Percentiles rank a stretch among this genome's conserved stretches.
Evolutionary conservation across 2,113 vertebrate genomes (phyloP).

Genomic region (Mastomys natalensis): DNA sequence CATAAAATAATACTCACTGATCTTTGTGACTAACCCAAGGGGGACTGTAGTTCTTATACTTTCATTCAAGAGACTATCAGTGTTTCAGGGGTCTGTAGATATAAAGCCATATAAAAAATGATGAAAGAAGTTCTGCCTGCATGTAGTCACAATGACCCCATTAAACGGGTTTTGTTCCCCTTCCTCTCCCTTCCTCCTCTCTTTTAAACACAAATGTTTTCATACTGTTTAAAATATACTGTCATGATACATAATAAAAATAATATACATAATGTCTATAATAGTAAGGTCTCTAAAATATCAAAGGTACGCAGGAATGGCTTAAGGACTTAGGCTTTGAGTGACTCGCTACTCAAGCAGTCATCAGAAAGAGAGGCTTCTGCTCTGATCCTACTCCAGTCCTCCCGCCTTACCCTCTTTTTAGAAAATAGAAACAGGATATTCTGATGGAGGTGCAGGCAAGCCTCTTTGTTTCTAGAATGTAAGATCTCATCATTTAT

Average conservation of each 20-base stretch:
- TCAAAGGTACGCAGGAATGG: background rate
- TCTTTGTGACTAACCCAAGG: constrained; percentile 16
- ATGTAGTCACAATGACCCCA: background rate
- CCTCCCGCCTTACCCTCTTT: background rate
- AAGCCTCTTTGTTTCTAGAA: background rate
- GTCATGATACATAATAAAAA: no score
- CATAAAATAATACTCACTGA: constrained; percentile 4
- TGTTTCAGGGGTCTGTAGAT: background rate
- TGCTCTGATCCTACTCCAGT: background rate
- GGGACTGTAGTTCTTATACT: background rate
- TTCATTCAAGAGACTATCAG: background rate
- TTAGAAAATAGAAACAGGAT: background rate
- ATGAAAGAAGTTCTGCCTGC: background rate
- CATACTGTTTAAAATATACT: background rate
- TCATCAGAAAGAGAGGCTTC: background rate
- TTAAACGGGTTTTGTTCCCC: background rate
- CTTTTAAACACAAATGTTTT: background rate
- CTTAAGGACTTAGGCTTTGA: background rate
- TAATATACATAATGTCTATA: background rate
- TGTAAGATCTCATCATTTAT: background rate
- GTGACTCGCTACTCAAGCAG: background rate
- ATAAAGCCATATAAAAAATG: background rate
- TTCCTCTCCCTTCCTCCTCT: background rate
- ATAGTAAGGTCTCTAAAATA: background rate
- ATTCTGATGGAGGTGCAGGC: background rate